phyloP scores from a whole-genome alignment of 2,113 vertebrate genomes.

The Isichthys henryi region DNA sequence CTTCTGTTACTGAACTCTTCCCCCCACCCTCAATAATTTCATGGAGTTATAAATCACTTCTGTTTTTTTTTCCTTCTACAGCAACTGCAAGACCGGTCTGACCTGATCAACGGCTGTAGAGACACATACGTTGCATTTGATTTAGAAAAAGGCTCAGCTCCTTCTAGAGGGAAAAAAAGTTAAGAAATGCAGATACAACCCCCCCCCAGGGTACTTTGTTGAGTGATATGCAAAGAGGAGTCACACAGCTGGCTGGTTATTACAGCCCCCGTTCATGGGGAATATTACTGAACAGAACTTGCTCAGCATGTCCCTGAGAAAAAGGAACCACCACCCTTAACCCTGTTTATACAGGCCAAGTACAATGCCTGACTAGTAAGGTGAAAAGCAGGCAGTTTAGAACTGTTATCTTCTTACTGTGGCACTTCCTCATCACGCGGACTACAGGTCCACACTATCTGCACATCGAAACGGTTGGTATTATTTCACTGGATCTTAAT shows the following conservation, averaged over 20 bases:
- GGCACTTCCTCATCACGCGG: not conserved
- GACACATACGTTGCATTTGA: not conserved
- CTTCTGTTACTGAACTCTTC: not conserved
- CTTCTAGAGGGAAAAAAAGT: not conserved
- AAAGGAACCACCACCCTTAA: not conserved
- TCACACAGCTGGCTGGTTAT: not conserved
- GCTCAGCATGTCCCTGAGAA: not conserved
- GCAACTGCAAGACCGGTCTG: conserved; percentile 12
- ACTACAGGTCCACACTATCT: not conserved
- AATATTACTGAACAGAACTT: not conserved
- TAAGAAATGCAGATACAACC: not conserved
- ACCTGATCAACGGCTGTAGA: conserved; percentile 17
- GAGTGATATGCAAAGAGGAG: not conserved
- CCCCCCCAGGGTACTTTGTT: not conserved
- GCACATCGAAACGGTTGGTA: not conserved
- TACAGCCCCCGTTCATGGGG: not conserved
- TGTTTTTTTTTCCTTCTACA: not conserved
- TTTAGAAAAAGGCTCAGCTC: not conserved
- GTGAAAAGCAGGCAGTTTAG: not conserved
- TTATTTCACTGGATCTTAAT: not conserved
- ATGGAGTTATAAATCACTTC: not conserved
- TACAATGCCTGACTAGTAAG: not conserved
- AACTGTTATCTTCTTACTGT: not conserved
- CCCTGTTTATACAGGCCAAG: not conserved
- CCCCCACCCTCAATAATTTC: not conserved